These are phyloP conservation scores for Beroe forskalii DNA, from an alignment of 37 sponge, comb jelly and placozoan genomes.

Conservation along the genomic window DNA sequence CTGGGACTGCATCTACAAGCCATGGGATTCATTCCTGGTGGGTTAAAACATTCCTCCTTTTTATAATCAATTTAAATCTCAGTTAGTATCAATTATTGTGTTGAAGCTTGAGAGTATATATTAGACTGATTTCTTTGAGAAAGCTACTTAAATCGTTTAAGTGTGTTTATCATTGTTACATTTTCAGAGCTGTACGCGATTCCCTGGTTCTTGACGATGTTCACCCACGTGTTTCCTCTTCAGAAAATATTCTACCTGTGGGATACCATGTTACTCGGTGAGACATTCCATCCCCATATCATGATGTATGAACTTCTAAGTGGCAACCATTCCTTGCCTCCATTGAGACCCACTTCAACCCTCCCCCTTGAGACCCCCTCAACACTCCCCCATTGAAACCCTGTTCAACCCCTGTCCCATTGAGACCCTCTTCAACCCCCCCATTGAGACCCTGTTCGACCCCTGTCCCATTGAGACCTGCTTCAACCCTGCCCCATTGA, in stretches of 20 bases:
- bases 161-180: background rate
- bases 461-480: too few species aligned
- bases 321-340: background rate
- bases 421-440: too few species aligned
- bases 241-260: constrained; percentile 91
- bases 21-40: constrained; percentile 83
- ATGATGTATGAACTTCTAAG: background rate
- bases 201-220: constrained; percentile 99
- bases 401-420: too few species aligned
- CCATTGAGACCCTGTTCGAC: too few species aligned
- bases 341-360: background rate
- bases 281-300: background rate
- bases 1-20: constrained; percentile 80
- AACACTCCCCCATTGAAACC: too few species aligned
- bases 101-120: too few species aligned
- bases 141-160: background rate
- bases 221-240: constrained; percentile 95
- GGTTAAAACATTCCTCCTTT: background rate
- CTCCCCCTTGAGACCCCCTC: background rate
- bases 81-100: too few species aligned
- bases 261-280: constrained; percentile 89
- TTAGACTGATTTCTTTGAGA: too few species aligned
- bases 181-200: constrained; percentile 91
- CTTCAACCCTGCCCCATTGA: too few species aligned
- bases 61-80: background rate